These are phyloP conservation scores for Tillus elongatus DNA, from an alignment of 2,888 invertebrate genomes.

Conservation along the genomic window DNA sequence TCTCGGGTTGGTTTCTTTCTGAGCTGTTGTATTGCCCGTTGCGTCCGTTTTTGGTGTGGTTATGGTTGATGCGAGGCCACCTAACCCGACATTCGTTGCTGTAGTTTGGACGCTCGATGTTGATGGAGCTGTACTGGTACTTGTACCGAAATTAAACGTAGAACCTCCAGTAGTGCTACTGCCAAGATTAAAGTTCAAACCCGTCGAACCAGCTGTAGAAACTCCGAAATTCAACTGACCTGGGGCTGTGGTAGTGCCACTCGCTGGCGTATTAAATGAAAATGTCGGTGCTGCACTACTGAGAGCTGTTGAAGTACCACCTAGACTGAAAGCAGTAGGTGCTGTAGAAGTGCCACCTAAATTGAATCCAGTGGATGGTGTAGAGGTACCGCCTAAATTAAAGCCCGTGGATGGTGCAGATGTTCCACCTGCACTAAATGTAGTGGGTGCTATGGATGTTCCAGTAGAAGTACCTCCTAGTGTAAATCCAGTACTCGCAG, in stretches of 20 bases:
- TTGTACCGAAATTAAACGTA: slow-evolving; percentile 8
- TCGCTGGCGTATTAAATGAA: slow-evolving; percentile 7
- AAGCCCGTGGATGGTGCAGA: slow-evolving; percentile 25
- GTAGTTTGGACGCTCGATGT: slow-evolving; percentile 31
- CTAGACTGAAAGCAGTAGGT: slow-evolving; percentile 19
- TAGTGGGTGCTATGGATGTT: slow-evolving; percentile 28
- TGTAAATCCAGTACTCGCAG: slow-evolving; percentile 15
- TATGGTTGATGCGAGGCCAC: slow-evolving; percentile 56
- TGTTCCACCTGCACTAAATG: slow-evolving; percentile 21
- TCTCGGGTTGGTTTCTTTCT: slow-evolving; percentile 48
- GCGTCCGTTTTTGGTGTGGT: slow-evolving; percentile 36
- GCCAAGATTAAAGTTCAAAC: no score
- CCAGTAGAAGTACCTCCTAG: slow-evolving; percentile 14
- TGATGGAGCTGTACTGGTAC: slow-evolving; percentile 14
- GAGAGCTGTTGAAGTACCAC: slow-evolving; percentile 25
- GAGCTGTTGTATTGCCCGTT: slow-evolving; percentile 29
- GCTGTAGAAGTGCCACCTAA: slow-evolving; percentile 1
- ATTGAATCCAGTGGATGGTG: slow-evolving; percentile 11
- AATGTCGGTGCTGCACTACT: slow-evolving; percentile 11
- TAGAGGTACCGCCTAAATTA: slow-evolving; percentile 26
- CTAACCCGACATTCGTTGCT: slow-evolving; percentile 51
- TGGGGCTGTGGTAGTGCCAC: background rate
- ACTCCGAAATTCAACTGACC: background rate
- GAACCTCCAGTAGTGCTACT: slow-evolving; percentile 1
- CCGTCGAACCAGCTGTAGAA: slow-evolving; percentile 6